Evolutionary conservation across 2,797 vertebrate species (phyloP).

Genomic region (Catostomus latipinnis): DNA sequence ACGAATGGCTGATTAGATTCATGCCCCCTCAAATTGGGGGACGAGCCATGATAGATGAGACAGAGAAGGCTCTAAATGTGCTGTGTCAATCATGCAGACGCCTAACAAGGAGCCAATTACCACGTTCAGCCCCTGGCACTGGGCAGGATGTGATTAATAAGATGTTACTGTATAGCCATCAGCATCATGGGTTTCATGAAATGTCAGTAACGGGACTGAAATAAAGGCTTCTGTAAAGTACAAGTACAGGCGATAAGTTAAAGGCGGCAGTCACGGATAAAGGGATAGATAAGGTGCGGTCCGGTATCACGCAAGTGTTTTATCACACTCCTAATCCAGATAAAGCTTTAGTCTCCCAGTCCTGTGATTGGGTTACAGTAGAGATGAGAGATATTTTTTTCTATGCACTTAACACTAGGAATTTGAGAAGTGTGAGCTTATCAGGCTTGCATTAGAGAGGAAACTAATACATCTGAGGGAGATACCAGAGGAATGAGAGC

Average conservation of each 20-base stretch:
- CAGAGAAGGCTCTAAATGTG: slow-evolving; percentile 78
- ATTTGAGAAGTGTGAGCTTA: slow-evolving; percentile 61
- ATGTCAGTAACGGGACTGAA: slow-evolving; percentile 82
- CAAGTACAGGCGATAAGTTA: slow-evolving; percentile 71
- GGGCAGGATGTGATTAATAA: slow-evolving; percentile 85
- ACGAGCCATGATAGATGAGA: slow-evolving; percentile 35
- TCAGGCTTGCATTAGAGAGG: slow-evolving; percentile 69
- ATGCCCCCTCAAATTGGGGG: slow-evolving; percentile 49
- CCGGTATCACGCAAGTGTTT: slow-evolving; percentile 64
- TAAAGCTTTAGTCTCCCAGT: slow-evolving; percentile 58
- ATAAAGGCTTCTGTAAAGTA: slow-evolving; percentile 65
- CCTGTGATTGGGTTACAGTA: slow-evolving; percentile 67
- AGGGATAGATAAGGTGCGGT: slow-evolving; percentile 71
- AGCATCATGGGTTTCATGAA: slow-evolving; percentile 76
- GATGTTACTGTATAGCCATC: slow-evolving; percentile 80
- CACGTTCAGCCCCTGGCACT: slow-evolving; percentile 80
- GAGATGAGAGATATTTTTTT: slow-evolving; percentile 63
- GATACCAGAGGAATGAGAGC: slow-evolving; percentile 22
- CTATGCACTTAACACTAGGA: slow-evolving; percentile 55
- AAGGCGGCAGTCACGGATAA: slow-evolving; percentile 75
- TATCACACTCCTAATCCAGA: slow-evolving; percentile 61
- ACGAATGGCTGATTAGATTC: slow-evolving; percentile 72
- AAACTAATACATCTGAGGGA: slow-evolving; percentile 63
- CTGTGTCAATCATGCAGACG: slow-evolving; percentile 73
- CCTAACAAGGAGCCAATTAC: slow-evolving; percentile 85